Percentiles rank a stretch among this genome's conserved stretches.
Conservation (phyloP, 37 sponge, comb jelly and placozoan species). For the Hormiphora californensis region DNA sequence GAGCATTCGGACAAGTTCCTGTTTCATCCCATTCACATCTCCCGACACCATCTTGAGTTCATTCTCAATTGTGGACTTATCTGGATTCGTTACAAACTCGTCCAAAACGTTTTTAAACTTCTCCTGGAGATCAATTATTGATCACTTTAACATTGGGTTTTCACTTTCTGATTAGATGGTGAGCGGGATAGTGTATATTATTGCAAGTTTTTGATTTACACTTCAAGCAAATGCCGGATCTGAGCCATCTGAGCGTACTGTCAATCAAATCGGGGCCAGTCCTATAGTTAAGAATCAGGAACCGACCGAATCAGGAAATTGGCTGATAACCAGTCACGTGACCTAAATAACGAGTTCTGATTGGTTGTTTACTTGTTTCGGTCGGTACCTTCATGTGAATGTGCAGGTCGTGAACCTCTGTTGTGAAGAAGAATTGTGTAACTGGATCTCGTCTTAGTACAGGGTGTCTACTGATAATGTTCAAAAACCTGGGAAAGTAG, state of each 20-base stretch:
- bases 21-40: conserved; percentile 34
- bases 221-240: no score
- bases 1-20: not conserved
- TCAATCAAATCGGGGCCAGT: no score
- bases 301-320: no score
- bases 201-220: no score
- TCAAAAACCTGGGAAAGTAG: conserved; percentile 60
- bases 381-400: conserved; percentile 35
- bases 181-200: no score
- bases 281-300: no score
- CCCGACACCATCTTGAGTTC: conserved; percentile 25
- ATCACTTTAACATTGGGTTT: conserved; percentile 68
- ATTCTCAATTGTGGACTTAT: conserved; percentile 21
- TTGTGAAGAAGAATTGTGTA: conserved; percentile 71
- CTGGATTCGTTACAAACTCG: conserved; percentile 64
- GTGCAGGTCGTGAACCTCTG: conserved; percentile 57
- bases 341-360: no score
- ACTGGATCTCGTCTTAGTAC: conserved; percentile 66
- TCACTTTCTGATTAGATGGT: no score
- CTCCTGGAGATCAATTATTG: conserved; percentile 64
- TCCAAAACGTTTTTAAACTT: conserved; percentile 63
- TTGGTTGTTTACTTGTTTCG: no score
- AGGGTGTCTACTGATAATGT: conserved; percentile 79
- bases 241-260: no score
- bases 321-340: no score